A percentile compares a stretch with the other conserved stretches of the same genome.
phyloP scores from a whole-genome alignment of 53 echinoderm and acorn worm species.

The Pentamera pediparva region DNA sequence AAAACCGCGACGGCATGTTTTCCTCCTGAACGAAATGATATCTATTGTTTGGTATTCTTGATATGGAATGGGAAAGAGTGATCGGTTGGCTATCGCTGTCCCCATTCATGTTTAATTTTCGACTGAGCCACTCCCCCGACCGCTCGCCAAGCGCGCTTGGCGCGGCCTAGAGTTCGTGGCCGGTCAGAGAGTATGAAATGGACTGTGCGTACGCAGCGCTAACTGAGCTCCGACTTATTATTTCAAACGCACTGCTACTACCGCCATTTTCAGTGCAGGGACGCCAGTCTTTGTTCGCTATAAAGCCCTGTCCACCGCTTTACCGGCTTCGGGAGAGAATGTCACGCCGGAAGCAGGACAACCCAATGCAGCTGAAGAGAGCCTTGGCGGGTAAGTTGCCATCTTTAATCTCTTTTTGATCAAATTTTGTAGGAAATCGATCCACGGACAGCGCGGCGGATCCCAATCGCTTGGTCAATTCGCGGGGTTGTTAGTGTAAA shows the following conservation, averaged over 20 bases:
- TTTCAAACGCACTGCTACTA: constrained; percentile 30
- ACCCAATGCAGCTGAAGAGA: constrained; percentile 95
- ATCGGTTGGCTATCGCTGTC: constrained; percentile 25
- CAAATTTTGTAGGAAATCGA: constrained; percentile 1
- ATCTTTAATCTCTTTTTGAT: constrained; percentile 7
- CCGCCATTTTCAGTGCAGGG: constrained; percentile 99
- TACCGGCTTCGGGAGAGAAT: constrained; percentile 98
- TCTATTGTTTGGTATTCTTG: constrained; percentile 9
- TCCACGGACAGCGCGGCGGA: constrained; percentile 1
- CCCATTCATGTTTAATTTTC: constrained; percentile 20
- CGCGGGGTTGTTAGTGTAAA: constrained; percentile 35
- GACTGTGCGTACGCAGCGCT: constrained; percentile 32
- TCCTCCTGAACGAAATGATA: constrained; percentile 22
- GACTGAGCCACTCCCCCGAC: constrained; percentile 34
- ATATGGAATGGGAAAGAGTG: constrained; percentile 19
- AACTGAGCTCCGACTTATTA: constrained; percentile 28
- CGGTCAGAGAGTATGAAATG: constrained; percentile 42
- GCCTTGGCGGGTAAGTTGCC: constrained; percentile 84
- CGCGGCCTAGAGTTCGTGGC: constrained; percentile 6
- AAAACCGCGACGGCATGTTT: constrained; percentile 21
- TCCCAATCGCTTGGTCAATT: constrained; percentile 23
- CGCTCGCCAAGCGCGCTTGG: neutral
- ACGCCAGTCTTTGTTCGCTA: constrained; percentile 98
- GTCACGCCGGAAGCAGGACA: constrained; percentile 99
- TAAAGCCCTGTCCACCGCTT: constrained; percentile 95